Evolutionary conservation across 1,140 invertebrate genomes (phyloP).

Genomic region (Drosophila lacertosa): DNA sequence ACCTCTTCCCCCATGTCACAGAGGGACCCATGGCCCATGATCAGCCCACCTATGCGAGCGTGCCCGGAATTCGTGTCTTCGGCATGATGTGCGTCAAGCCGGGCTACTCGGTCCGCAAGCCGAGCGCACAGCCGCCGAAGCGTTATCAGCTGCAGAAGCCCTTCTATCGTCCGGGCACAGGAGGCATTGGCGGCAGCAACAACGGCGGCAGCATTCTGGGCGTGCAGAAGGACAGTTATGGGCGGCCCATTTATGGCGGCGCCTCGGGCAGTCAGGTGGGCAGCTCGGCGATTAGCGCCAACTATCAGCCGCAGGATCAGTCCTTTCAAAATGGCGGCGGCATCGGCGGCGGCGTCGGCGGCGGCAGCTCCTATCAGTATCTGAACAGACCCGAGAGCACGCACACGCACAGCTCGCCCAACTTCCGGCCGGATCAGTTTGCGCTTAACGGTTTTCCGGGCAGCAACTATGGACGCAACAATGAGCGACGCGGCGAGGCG

Average conservation of each 20-base stretch:
- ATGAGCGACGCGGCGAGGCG: constrained; percentile 74
- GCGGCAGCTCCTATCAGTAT: constrained; percentile 75
- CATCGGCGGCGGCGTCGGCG: constrained; percentile 46
- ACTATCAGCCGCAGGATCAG: constrained; percentile 74
- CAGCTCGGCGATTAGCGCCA: constrained; percentile 68
- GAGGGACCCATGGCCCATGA: constrained; percentile 97
- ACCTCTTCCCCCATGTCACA: no score
- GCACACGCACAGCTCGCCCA: constrained; percentile 61
- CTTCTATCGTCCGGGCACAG: constrained; percentile 67
- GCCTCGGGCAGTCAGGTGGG: constrained; percentile 35
- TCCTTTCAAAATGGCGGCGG: constrained; percentile 59
- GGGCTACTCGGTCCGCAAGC: constrained; percentile 77
- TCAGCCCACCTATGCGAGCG: constrained; percentile 95
- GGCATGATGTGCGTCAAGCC: constrained; percentile 94
- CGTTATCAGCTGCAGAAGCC: constrained; percentile 81
- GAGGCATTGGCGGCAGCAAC: constrained; percentile 21
- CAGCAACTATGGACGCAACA: constrained; percentile 79
- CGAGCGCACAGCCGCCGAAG: constrained; percentile 79
- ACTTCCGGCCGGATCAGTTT: constrained; percentile 77
- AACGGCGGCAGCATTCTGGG: constrained; percentile 34
- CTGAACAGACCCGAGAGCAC: constrained; percentile 78
- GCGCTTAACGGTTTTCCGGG: constrained; percentile 74
- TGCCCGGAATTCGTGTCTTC: constrained; percentile 95
- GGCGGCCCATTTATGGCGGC: constrained; percentile 70
- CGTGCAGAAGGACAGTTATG: constrained; percentile 74